Evolutionary conservation across 2,797 vertebrate species (phyloP), one percentile per base, ranked within the genome.

Genomic region (Xerus rutilus): DNA sequence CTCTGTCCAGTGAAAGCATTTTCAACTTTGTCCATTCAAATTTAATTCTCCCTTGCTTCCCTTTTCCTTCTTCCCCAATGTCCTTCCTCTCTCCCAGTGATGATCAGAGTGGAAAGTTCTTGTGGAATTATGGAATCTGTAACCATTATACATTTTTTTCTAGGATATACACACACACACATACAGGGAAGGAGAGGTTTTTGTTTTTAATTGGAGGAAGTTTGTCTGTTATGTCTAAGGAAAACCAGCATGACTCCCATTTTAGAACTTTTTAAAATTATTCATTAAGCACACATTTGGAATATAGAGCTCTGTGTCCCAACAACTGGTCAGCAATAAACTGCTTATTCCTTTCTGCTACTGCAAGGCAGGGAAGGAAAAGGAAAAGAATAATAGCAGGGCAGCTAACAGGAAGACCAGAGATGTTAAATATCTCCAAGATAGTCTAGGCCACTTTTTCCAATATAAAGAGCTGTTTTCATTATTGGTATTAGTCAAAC

Each of bases 231-330:
- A 83, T 81, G 79, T 85, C 43, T 81, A 43, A 96, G 62, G 78
- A 57, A 87, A 87, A 92, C 52, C 21, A 88, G 47, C 43, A 21
- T 76, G 43, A 81, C 52, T 95, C 72, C 72, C 72, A 90, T 88
- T 84, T 92, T 57, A 39, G 87, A 86, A 57, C 57, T 95, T 95
- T 86, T 59, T 28, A 69, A 94, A 96, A 83, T 86, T 11, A 74
- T 82, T 93, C 69, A 52, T 67, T 62, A 35, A 67, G 39, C 95
- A 45, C 17, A 45, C 73, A 45, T 89, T 84, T 77, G 4, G 87
- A 45, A 25, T 21, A 67, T 59, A 95, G 39, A 35, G 35, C 47
- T 86, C 52, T 89, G 49, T 79, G 65, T 77, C 73, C 43, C n/a
- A 64, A 21, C 32, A 76, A 43, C 8, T 1, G 3, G 28, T 86